These are phyloP conservation scores for Cactoblastis cactorum DNA, from an alignment of 2,888 invertebrate species.

Conservation along the genomic window DNA sequence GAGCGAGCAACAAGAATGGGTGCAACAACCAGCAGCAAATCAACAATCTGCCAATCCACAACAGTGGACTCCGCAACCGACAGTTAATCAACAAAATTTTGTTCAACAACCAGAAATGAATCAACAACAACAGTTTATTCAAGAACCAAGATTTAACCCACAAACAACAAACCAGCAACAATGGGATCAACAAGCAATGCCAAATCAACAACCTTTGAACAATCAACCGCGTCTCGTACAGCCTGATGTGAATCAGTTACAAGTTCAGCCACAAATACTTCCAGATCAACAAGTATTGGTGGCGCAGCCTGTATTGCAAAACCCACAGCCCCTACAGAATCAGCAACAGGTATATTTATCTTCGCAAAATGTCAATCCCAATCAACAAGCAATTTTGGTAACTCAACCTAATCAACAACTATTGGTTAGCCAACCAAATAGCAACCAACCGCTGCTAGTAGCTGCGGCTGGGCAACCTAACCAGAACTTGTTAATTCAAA, in stretches of 20 bases:
- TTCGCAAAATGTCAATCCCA: constrained; percentile 7
- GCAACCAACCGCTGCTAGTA: constrained; percentile 19
- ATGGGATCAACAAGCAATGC: constrained; percentile 18
- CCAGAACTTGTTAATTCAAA: constrained; percentile 12
- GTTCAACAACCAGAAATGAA: constrained; percentile 17
- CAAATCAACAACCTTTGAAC: constrained; percentile 14
- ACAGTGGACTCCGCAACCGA: constrained; percentile 15
- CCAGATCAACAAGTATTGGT: background rate
- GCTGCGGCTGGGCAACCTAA: background rate
- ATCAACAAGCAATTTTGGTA: constrained; percentile 15
- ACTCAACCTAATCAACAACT: constrained; percentile 17
- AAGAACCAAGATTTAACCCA: constrained; percentile 15
- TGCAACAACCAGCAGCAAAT: constrained; percentile 10
- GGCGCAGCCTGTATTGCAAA: background rate
- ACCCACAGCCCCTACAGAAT: background rate
- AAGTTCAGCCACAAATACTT: constrained; percentile 15
- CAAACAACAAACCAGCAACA: constrained; percentile 18
- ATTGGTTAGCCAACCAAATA: constrained; percentile 15
- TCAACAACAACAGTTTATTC: constrained; percentile 11
- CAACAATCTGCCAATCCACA: constrained; percentile 7
- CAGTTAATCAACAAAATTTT: constrained; percentile 13
- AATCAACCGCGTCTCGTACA: constrained; percentile 11
- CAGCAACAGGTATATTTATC: background rate
- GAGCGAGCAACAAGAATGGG: constrained; percentile 1
- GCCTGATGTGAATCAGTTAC: background rate